Base-by-base conservation (phyloP, 2,797 vertebrate species). In the Danio tinwini region DNA sequence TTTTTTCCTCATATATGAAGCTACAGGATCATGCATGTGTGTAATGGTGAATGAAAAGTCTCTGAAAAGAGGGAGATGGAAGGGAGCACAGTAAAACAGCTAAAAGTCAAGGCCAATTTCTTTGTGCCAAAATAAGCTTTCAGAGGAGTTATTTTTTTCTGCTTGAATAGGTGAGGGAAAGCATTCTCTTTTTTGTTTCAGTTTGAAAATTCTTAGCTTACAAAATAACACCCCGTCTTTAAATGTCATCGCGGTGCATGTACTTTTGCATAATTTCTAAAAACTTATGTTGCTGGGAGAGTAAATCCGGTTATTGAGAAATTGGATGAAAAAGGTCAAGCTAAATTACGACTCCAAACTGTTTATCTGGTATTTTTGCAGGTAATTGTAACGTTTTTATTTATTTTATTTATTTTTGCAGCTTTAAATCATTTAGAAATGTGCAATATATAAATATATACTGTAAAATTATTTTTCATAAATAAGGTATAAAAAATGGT, bases 201-300 rank as follows among this genome's bases (percentile, higher is more conserved):
- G 56, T 61, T 13, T 17, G 9, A 14, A 63, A 55, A 63, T n/a
- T 52, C 8, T 12, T 17, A 3, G 47, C 68, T 70, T 49, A 52
- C 17, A 62, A 72, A 79, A 72, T 63, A 55, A 7, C 39, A 55
- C 13, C 55, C 5, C 11, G 1, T 21, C 39, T 65, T 64, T 80
- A 79, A 79, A 79, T 79, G 77, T 79, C 68, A 79, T 52, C 7
- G 10, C 39, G 37, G 29, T 72, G 50, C 58, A 40, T 73, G 73
- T 64, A 14, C 14, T 56, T 65, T 58, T 12, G 29, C 17, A 63
- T 65, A 16, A 65, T 55, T 65, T 58, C 59, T 19, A 19, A 14
- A 53, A 4, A 63, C 59, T 65, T 29, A 19, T 16, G 16, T 55
- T 40, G n/a, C 1, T 44, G 17, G n/a, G 37, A 50, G 45, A 72